phyloP scores from a whole-genome alignment of 2,888 invertebrate genomes.

The Polyploca ridens region DNA sequence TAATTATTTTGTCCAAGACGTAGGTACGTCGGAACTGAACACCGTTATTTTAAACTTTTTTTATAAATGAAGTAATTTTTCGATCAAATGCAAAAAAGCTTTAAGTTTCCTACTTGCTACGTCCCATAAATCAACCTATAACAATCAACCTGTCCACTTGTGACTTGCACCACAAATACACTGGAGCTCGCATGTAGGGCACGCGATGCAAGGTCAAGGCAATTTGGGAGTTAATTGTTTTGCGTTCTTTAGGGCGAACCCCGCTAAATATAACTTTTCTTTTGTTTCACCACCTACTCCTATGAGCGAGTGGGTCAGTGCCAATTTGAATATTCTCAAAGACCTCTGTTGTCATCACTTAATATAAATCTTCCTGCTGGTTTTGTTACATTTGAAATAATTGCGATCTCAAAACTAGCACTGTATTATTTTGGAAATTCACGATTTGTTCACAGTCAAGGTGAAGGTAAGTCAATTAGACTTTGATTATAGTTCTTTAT shows the following conservation, averaged over 20 bases:
- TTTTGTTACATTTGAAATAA: background rate
- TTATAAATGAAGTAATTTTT: background rate
- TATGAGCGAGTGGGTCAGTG: background rate
- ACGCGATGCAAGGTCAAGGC: slow-evolving; percentile 39
- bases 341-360: slow-evolving; percentile 5
- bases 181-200: slow-evolving; percentile 33
- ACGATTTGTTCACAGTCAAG: background rate
- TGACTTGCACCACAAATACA: slow-evolving; percentile 3
- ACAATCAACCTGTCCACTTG: slow-evolving; percentile 10
- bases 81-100: background rate
- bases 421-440: background rate
- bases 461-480: background rate
- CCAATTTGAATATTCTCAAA: background rate
- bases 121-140: background rate
- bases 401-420: background rate
- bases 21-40: no score
- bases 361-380: background rate
- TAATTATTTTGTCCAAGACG: no score
- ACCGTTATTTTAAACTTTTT: no score
- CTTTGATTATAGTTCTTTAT: background rate
- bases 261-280: slow-evolving; percentile 18
- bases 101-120: background rate
- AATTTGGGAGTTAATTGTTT: slow-evolving; percentile 29
- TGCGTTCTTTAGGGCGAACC: slow-evolving; percentile 23
- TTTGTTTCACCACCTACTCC: slow-evolving; percentile 3